Base-by-base conservation (phyloP, 2,797 vertebrate species). In the Hozukius guyotensis region DNA sequence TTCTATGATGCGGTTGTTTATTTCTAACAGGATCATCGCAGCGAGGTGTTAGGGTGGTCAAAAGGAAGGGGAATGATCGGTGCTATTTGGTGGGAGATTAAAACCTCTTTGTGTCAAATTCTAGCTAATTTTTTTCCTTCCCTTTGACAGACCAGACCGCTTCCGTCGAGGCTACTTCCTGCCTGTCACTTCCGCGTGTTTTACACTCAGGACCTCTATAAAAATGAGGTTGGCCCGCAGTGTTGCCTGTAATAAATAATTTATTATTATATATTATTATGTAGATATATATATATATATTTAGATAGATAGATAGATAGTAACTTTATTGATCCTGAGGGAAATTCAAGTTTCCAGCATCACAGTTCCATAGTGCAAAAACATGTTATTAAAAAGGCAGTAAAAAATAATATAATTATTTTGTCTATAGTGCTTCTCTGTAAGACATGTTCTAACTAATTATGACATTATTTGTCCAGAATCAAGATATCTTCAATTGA, bases 1-100 rank as follows among this genome's bases (percentile, higher is more conserved):
- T 92, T 99, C 98, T 85, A 99, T 97, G 86, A 99, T 99, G 84
- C 98, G 97, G 96, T 99, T 99, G 91, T 99, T 99, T 88, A 99
- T 98, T 96, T 99, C 98, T 95, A 99, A 95, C 95, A 99, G 96
- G 96, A 99, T 99, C 98, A 99, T 99, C 25, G 90, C 91, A 81
- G 91, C 91, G 75, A 89, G 52, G 42, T 46, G 42, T 83, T 84
- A 74, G 56, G 89, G 68, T 81, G 42, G 16, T 16, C 14, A 85
- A 53, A 82, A 65, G 72, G 77, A 18, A 7, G 78, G 75, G 80
- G 65, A 5, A 67, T 72, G 59, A 61, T 67, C 32, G 73, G 62
- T 78, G 57, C n/a, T 77, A 4, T 72, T 82, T 66, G 80, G 53
- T 83, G 49, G 74, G 65, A 82, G 38, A 42, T 42, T 46, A 88